Evolutionary conservation across 2,113 vertebrate genomes (phyloP).

Genomic region (Saccopteryx bilineata): DNA sequence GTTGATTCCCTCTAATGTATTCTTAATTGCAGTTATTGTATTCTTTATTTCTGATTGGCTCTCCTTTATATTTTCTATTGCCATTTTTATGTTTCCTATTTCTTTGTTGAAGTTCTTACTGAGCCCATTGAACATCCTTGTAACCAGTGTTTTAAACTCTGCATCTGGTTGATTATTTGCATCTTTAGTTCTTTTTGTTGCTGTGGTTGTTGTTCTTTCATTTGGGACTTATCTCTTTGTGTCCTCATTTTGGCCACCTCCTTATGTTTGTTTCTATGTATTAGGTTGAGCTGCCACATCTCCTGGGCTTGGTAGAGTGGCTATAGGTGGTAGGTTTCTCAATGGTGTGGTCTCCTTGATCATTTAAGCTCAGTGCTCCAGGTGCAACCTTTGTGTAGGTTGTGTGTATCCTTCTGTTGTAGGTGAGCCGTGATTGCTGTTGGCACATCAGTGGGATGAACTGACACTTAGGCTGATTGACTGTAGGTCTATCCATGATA

Average conservation of each 20-base stretch:
- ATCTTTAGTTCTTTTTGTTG: not conserved
- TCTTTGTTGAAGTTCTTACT: not conserved
- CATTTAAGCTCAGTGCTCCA: not conserved
- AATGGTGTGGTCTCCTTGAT: not conserved
- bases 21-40: not conserved
- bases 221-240: not conserved
- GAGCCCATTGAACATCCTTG: not conserved
- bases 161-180: not conserved
- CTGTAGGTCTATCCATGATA: not conserved
- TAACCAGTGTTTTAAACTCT: not conserved
- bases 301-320: not conserved
- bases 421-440: not conserved
- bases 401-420: not conserved
- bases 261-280: not conserved
- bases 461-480: not conserved
- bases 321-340: not conserved
- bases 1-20: not conserved
- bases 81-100: not conserved
- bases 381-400: not conserved
- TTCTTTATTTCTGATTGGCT: not conserved
- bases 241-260: not conserved
- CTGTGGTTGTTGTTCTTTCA: not conserved
- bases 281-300: too few species aligned
- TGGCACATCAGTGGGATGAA: not conserved
- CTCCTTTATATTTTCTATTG: not conserved